Conservation (phyloP, 2,888 invertebrate genomes). For the Sarcophaga subvicina region DNA sequence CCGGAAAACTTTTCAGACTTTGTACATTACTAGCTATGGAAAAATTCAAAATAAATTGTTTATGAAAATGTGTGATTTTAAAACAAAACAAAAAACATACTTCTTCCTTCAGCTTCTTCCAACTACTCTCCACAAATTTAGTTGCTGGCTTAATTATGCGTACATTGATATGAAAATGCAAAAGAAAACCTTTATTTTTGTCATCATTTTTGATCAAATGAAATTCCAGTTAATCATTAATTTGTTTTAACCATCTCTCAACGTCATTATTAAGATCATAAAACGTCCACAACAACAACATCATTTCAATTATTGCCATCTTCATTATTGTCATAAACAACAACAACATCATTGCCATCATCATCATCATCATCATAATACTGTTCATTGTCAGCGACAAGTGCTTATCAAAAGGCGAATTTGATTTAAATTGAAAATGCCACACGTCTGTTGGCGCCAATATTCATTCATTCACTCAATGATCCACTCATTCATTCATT, state of each 20-base stretch:
- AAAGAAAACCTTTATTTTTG: background rate
- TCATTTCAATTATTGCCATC: background rate
- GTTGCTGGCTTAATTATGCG: no score
- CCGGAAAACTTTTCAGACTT: background rate
- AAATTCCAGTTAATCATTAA: background rate
- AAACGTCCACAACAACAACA: background rate
- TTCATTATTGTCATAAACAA: slow-evolving; percentile 42
- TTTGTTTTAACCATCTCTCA: background rate
- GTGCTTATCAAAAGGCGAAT: slow-evolving; percentile 57
- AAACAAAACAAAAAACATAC: no score
- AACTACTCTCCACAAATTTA: no score
- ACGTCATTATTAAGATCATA: background rate
- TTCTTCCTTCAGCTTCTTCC: no score
- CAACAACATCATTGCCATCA: slow-evolving; percentile 23
- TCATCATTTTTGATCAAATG: background rate
- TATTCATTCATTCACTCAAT: slow-evolving; percentile 48
- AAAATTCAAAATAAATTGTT: background rate
- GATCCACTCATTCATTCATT: slow-evolving; percentile 50
- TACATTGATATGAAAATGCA: background rate
- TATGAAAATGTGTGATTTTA: background rate
- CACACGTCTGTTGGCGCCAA: slow-evolving; percentile 68
- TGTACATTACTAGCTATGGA: background rate
- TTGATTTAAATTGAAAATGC: slow-evolving; percentile 67
- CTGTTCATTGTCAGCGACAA: slow-evolving; percentile 16
- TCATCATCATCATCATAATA: slow-evolving; percentile 21